Evolutionary conservation across 2,888 invertebrate genomes (phyloP).

Genomic region (Crocallis elinguaria): DNA sequence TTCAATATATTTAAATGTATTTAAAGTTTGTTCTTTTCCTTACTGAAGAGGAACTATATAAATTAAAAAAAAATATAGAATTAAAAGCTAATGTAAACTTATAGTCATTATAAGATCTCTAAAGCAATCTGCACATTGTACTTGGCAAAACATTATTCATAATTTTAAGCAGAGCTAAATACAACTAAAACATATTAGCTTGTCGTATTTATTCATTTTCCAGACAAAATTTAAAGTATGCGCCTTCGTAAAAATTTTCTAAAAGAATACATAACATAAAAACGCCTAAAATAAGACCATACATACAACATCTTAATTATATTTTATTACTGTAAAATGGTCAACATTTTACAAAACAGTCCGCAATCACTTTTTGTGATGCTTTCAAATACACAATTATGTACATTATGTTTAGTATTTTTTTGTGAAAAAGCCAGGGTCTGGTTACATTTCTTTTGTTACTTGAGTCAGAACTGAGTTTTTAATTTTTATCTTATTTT

Average conservation of each 20-base stretch:
- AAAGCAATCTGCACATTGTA: constrained; percentile 73
- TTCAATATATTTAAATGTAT: constrained; percentile 46
- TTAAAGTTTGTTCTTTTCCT: constrained; percentile 61
- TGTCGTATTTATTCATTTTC: neutral
- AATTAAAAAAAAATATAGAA: constrained; percentile 49
- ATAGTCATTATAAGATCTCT: constrained; percentile 60
- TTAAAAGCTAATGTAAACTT: constrained; percentile 67
- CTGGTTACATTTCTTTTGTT: neutral
- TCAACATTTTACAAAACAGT: constrained; percentile 51
- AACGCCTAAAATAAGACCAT: constrained; percentile 47
- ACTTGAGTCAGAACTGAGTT: neutral
- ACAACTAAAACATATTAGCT: too few relatives aligned
- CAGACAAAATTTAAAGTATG: constrained; percentile 26
- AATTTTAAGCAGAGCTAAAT: constrained; percentile 14
- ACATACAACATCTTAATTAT: constrained; percentile 40
- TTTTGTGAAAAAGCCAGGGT: constrained; percentile 6
- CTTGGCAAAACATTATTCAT: constrained; percentile 55
- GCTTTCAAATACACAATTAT: constrained; percentile 27
- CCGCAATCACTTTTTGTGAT: constrained; percentile 44
- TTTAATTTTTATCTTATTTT: constrained; percentile 15
- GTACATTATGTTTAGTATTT: constrained; percentile 12
- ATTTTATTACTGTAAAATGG: constrained; percentile 51
- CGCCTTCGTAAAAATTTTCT: constrained; percentile 43
- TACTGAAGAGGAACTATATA: constrained; percentile 48
- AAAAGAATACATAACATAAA: constrained; percentile 51